Evolutionary conservation across 2,113 vertebrate genomes (phyloP), one percentile per base, ranked within the genome.

Genomic region (Gila orcuttii): DNA sequence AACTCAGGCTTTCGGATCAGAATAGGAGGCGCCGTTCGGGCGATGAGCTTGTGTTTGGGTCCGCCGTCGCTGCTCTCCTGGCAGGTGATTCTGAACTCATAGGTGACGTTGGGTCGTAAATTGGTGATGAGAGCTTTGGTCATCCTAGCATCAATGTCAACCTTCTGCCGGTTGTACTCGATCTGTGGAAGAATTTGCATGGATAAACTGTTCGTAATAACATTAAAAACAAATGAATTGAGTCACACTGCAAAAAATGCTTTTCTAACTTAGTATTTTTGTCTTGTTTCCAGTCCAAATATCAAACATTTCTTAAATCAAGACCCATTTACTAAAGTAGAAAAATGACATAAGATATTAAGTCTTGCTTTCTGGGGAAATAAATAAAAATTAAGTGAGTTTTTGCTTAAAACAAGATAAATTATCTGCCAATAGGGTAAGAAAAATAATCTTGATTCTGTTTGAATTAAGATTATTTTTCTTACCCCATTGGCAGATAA

Each of bases 41-140:
- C 96, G 0, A 94, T 91, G 0, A 99, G 96, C 0, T 95, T 97
- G 92, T 99, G 98, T 88, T 96, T 95, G 39, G 96, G 93, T 8
- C 96, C 97, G 0, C 96, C 96, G 39, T 97, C 95, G 76, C 92
- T 94, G 60, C 96, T 96, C 88, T 97, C 97, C 2, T 95, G 95
- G 90, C 96, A 97, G 47, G 95, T 96, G 85, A 99, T 95, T 85
- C 95, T 94, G 0, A 99, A 99, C 88, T 97, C 97, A 79, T 99
- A 99, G 83, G 96, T 96, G 3, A 94, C 97, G 92, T 97, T 96
- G 66, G 97, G 96, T 88, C 94, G 96, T 76, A 99, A 93, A 86
- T 95, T 95, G 6, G 96, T 96, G 91, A 99, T 95, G 62, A 98
- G 94, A 6, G 95, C 96, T 91, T 96, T 97, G 92, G 96, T 95